Base-by-base conservation (phyloP, 2,113 vertebrate species). In the Microtus pennsylvanicus region DNA sequence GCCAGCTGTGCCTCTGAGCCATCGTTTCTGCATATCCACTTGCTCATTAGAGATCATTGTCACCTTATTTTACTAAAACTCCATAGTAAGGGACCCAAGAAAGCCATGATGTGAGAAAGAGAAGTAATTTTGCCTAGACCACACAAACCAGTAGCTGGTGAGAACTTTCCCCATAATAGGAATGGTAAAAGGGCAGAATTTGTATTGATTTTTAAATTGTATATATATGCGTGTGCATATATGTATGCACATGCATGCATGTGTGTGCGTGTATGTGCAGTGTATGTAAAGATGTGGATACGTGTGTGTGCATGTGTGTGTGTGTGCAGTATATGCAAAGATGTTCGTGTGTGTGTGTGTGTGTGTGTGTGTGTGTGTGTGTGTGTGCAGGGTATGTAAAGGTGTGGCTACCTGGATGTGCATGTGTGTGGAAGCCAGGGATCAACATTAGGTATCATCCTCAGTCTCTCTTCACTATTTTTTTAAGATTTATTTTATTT, bases 61-160 rank as follows among this genome's bases (percentile, higher is more conserved):
- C 76, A 83, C 52, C 83, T 67, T 65, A 5, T 75, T 95, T 94
- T 91, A 90, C 69, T 91, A 88, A 87, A 67, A 76, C 26, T 61
- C 14, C 47, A 76, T 30, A 78, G 69, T 74, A 42, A 88, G 42
- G 85, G 8, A 87, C 30, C 61, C 85, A 70, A 19, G 30, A 88
- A 85, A 91, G 76, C 30, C 38, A 28, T 19, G 28, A 74, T 5
- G 13, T 52, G 61, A 78, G 63, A 47, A 87, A 80, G n/a, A 69
- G 21, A 83, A 63, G 63, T 80, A 86, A 87, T 33, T 92, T 91
- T 21, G 28, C 26, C 17, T 45, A 52, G 16, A 33, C n/a, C 58
- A 74, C 93, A 92, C 7, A 78, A 42, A 86, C 38, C n/a, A 65
- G n/a, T 87, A 89, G 69, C 61, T 61, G 16, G n/a, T 45, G 38